These are phyloP conservation scores for Melanotaenia parkinsoni DNA, from an alignment of 2,797 vertebrate genomes.

Conservation along the genomic window DNA sequence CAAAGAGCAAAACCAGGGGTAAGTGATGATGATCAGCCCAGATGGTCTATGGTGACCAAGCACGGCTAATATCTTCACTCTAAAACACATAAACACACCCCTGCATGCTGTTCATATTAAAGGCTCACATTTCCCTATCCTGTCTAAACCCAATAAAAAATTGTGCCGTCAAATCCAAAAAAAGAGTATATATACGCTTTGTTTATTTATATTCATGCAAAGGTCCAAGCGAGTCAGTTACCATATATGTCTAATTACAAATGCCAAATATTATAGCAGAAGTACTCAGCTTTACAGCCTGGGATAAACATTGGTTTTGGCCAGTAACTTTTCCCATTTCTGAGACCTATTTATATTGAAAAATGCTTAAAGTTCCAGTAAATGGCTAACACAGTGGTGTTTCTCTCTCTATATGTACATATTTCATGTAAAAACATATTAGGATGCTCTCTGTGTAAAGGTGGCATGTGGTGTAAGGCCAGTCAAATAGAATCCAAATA, in stretches of 20 bases:
- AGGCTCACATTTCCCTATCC: slow-evolving; percentile 12
- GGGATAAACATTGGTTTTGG: background rate
- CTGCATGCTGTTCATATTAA: slow-evolving; percentile 24
- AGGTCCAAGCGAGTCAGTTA: background rate
- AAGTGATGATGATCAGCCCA: slow-evolving; percentile 53
- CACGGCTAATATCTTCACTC: background rate
- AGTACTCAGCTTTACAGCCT: background rate
- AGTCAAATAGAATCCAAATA: background rate
- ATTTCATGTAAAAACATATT: background rate
- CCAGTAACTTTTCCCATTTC: too few relatives aligned
- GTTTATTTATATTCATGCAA: background rate
- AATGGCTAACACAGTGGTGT: background rate
- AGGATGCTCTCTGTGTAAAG: background rate
- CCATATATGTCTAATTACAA: background rate
- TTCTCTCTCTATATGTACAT: background rate
- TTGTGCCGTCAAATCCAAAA: background rate
- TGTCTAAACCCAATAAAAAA: background rate
- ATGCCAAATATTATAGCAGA: background rate
- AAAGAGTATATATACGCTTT: background rate
- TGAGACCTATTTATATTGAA: background rate
- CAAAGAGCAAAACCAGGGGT: slow-evolving; percentile 21
- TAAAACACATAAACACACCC: slow-evolving; percentile 43
- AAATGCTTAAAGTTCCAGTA: background rate
- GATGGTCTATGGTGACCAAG: slow-evolving; percentile 43
- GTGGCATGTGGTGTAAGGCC: background rate